Evolutionary conservation across 1,140 invertebrate genomes (phyloP), one percentile per base, ranked within the genome.

Genomic region (Drosophila nigromelanica): DNA sequence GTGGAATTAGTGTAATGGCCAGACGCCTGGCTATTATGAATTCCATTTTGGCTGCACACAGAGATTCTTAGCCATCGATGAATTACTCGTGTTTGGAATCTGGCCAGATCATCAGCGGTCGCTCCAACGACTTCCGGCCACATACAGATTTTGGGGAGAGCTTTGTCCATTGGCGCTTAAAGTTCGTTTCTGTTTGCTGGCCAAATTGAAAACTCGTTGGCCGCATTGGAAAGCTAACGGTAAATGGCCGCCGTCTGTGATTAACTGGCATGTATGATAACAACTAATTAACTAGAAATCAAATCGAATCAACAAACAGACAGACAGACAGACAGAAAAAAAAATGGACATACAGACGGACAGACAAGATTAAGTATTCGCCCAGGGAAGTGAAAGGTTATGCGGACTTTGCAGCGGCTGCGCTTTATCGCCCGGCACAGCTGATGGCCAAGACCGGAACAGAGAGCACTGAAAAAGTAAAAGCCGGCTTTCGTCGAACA

Each of bases 201-300:
- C 21, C 21, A 58, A 42, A 64, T 59, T 21, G 55, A 68, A 82
- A 77, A 64, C 59, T 58, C 15, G 63, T 40, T 58, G 54, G 30
- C 21, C 52, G 43, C 63, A 56, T 67, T 69, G 47, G 64, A 69
- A 68, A 73, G 70, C 56, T 80, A 74, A 80, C 77, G 81, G 80
- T 80, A 50, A 76, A 82, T 64, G 62, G 64, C 61, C 68, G 30
- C 54, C 21, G 55, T 60, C 63, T 54, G 60, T 78, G 67, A 78
- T 76, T 78, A 76, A 63, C 59, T 60, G 43, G 74, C 48, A 60
- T 67, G 69, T 73, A 80, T 77, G 77, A 80, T 86, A 78, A 77
- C 75, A 78, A 60, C 73, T 80, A 85, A 85, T 85, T 85, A 86
- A 71, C 73, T 63, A 68, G 81, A 80, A 86, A 85, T 66, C 27